Percentiles rank a stretch among this genome's conserved stretches.
phyloP scores from a whole-genome alignment of 1,140 invertebrate species.

The Euglossa dilemma region DNA sequence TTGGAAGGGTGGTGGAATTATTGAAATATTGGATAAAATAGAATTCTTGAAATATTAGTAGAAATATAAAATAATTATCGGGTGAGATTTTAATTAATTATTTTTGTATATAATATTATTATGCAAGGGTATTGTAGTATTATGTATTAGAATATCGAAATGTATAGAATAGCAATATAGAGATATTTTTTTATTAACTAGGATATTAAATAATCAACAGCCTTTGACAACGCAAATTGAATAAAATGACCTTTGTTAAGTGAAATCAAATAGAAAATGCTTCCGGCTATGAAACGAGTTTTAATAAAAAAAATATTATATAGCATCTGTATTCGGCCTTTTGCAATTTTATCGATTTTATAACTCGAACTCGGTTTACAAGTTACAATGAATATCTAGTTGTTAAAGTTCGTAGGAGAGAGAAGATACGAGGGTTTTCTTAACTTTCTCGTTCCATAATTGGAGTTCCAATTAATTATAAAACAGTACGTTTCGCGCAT shows the following conservation, averaged over 20 bases:
- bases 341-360: not conserved
- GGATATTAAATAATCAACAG: not conserved
- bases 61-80: not conserved
- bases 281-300: not conserved
- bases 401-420: not conserved
- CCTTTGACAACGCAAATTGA: not conserved
- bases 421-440: not conserved
- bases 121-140: too few species aligned
- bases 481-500: not conserved
- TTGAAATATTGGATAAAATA: not conserved
- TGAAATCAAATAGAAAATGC: not conserved
- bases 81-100: not conserved
- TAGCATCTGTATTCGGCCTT: not conserved
- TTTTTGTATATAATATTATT: too few species aligned
- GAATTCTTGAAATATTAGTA: not conserved
- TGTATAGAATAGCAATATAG: not conserved
- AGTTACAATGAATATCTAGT: not conserved
- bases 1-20: not conserved
- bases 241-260: not conserved
- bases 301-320: not conserved
- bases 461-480: not conserved
- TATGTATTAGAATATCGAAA: too few species aligned
- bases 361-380: not conserved
- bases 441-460: conserved; percentile 9
- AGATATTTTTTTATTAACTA: not conserved